A percentile compares a stretch with the other conserved stretches of the same genome.
phyloP scores from a whole-genome alignment of 1,140 invertebrate genomes.

The Eubasilissa regina region DNA sequence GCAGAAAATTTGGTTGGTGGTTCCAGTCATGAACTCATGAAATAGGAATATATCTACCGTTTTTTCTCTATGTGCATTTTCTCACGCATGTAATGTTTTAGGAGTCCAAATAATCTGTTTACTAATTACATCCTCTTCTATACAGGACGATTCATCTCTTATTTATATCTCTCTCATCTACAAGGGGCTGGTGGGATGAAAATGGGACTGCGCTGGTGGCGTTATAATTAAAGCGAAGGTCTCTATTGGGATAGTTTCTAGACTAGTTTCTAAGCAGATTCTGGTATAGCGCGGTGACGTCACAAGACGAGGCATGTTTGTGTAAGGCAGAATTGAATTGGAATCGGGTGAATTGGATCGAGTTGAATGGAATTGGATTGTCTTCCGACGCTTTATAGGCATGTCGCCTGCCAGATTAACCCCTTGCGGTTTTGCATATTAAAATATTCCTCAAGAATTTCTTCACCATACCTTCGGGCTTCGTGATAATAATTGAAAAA shows the following conservation, averaged over 20 bases:
- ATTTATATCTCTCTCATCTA: not conserved
- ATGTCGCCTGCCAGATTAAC: slow-evolving; percentile 20
- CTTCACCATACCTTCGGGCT: not conserved
- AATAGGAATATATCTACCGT: too few relatives aligned
- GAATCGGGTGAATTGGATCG: slow-evolving; percentile 38
- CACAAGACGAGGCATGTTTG: slow-evolving; percentile 16
- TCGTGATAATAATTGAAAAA: not conserved
- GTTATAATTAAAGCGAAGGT: slow-evolving; percentile 16
- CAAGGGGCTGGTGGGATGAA: too few relatives aligned
- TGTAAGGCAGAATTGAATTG: slow-evolving; percentile 36
- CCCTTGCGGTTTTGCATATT: slow-evolving; percentile 37
- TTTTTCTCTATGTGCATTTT: too few relatives aligned
- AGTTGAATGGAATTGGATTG: slow-evolving; percentile 43
- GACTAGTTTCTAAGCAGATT: not conserved
- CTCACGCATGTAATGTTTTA: too few relatives aligned
- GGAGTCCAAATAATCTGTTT: too few relatives aligned
- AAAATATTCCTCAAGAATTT: slow-evolving; percentile 21
- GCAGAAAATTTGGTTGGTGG: too few relatives aligned
- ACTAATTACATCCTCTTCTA: too few relatives aligned
- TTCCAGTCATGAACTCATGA: too few relatives aligned
- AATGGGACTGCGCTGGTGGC: not conserved
- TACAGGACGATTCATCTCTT: not conserved
- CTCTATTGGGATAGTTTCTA: not conserved
- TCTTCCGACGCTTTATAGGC: slow-evolving; percentile 13
- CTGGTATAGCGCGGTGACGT: not conserved